Evolutionary conservation across 2,113 vertebrate genomes (phyloP), one percentile per base, ranked within the genome.

Genomic region (Forbesichthys papilliferus): DNA sequence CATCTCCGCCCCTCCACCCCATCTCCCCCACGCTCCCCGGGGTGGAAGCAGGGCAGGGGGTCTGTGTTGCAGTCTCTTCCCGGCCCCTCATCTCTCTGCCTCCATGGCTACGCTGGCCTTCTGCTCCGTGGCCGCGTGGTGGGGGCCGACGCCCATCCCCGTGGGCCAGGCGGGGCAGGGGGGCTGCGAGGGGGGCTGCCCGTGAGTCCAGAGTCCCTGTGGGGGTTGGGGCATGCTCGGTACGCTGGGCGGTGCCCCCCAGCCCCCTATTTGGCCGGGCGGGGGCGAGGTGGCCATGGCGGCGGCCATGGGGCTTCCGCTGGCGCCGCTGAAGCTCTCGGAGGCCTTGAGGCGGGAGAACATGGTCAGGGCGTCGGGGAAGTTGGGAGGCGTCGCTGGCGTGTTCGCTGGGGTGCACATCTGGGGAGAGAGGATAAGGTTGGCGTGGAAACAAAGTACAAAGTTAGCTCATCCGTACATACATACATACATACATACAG

Each of bases 391-490:
- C 1, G 96, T 98, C 60, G 96, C 97, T 0, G 97, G 97, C 47
- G 96, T 98, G 94, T 99, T 99, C 92, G 96, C 95, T 0, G 97
- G 97, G 88, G 97, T 96, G 89, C 97, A 98, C 97, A 99, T 98
- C 97, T 99, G 92, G 0, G 66, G 48, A 9, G 64, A 0, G 62
- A 60, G 20, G 58, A 20, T 4, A 12, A 10, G 56, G 49, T 3
- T 11, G 9, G 1, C 9, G 11, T 12, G 56, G 27, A 27, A 58
- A 58, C n/a, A 20, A 56, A 18, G 20, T 8, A 56, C 14, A 56
- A 5, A 3, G n/a, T 56, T 56, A 56, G 27, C 27, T 27, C 27
- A 27, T 27, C 27, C 2, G 27, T 27, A 27, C 27, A 27, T 27
- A 27, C 27, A 27, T 27, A 27, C 20, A 27, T 20, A 20, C 20